Evolutionary conservation across 2,888 invertebrate genomes (phyloP).

Genomic region (Alentia gelatinosa): DNA sequence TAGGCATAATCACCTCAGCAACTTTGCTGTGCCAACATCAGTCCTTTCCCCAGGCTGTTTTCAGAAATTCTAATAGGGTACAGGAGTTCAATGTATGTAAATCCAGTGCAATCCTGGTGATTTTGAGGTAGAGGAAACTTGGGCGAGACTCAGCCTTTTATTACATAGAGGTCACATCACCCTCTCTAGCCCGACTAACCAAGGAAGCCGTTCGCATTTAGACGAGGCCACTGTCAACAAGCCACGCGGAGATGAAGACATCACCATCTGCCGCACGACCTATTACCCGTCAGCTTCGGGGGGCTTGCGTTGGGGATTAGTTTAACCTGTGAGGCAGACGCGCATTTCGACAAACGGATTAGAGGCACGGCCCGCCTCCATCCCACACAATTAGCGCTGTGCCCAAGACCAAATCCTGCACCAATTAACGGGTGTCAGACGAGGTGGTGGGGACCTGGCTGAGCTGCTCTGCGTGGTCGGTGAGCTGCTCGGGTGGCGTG

Average conservation of each 20-base stretch:
- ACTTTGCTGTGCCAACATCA: no score
- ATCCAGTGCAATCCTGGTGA: neutral
- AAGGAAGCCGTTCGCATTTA: neutral
- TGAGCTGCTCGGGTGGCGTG: neutral
- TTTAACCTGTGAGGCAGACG: neutral
- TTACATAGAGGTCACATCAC: neutral
- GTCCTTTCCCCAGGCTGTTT: no score
- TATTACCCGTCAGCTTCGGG: neutral
- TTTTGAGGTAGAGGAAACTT: neutral
- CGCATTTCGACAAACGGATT: conserved; percentile 22
- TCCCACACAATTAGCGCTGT: neutral
- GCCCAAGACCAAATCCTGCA: neutral
- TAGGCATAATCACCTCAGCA: no score
- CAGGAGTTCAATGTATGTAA: neutral
- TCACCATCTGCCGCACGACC: neutral
- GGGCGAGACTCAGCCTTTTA: neutral
- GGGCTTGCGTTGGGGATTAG: neutral
- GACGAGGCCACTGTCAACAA: neutral
- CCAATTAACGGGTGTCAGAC: conserved; percentile 6
- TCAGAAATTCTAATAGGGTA: neutral
- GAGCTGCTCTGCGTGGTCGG: no score
- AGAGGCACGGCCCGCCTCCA: neutral
- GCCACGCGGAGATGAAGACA: neutral
- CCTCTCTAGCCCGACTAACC: neutral
- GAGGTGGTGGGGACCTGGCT: no score